Evolutionary conservation across 2,113 vertebrate genomes (phyloP), one percentile per base, ranked within the genome.

Genomic region (Melospiza georgiana): DNA sequence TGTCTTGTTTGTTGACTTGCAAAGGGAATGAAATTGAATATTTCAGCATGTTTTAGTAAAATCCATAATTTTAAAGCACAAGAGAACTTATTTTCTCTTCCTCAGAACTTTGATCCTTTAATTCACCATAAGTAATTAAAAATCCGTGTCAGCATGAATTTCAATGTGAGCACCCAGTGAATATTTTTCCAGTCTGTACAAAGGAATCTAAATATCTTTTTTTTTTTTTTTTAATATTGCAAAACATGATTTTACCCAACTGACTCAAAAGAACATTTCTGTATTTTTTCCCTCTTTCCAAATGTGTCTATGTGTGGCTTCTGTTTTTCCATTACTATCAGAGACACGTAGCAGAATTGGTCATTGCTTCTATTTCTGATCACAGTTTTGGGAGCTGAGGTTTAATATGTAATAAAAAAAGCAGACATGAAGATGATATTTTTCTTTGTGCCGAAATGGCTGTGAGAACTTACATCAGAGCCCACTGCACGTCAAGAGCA

Each of bases 361-460:
- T 93, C 76, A 91, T 88, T 89, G 35, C 46, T 96, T 92, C 95
- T 83, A 69, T 80, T 92, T 93, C 55, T 91, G 35, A 82, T 93
- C 68, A 65, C 10, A 8, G 51, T 84, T 93, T 92, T 92, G 67
- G 55, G 83, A 49, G 19, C 55, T 84, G 84, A 96, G 59, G 74
- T 95, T 97, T 96, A 93, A 95, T 92, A 68, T 67, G 41, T 39
- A 86, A 89, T 72, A 78, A 89, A 81, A 63, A 95, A 89, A 58
- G 17, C 51, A 94, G 85, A 91, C 81, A 61, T 2, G 3, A n/a
- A 68, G 66, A 48, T 72, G 59, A 44, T 39, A 69, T 84, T 90
- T 75, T 94, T 58, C 76, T 94, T 89, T 77, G 41, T 65, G 37
- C 17, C 59, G 65, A 67, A 87, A 68, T 57, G 67, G 61, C 65